phyloP scores from a whole-genome alignment of 2,113 vertebrate species.

The Myotis brandtii region DNA sequence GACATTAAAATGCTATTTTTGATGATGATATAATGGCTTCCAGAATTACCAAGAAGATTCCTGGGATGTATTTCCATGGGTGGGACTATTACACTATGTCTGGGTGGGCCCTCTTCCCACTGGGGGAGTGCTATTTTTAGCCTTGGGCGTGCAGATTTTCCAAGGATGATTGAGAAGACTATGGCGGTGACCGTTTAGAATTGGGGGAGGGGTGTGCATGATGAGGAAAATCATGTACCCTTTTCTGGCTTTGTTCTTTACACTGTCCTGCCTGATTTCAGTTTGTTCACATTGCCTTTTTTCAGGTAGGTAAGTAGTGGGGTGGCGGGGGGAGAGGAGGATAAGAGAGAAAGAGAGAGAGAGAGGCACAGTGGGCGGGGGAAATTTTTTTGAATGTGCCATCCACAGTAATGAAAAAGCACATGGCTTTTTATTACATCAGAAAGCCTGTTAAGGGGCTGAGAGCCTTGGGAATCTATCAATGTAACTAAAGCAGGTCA shows the following conservation, averaged over 20 bases:
- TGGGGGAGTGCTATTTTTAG: constrained; percentile 47
- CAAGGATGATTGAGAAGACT: not conserved
- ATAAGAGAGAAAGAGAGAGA: not conserved
- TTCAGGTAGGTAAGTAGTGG: not conserved
- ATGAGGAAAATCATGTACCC: not conserved
- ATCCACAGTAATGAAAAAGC: not conserved
- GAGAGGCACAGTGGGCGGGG: not conserved
- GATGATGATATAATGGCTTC: constrained; percentile 44
- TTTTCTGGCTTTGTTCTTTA: not conserved
- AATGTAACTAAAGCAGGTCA: not conserved
- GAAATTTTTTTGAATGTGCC: not conserved
- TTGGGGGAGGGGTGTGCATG: rapidly evolving
- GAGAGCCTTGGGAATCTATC: not conserved
- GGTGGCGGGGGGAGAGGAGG: too few relatives aligned
- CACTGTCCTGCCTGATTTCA: not conserved
- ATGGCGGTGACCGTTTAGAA: not conserved
- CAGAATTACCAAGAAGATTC: constrained; percentile 27
- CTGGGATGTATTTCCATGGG: not conserved
- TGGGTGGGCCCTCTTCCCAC: not conserved
- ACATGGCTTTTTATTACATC: not conserved
- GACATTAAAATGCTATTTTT: constrained; percentile 59
- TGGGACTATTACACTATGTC: not conserved
- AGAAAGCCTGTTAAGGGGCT: not conserved
- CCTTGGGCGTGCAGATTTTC: not conserved
- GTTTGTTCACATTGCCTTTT: not conserved